Percentiles rank a stretch among this genome's conserved stretches.
These are phyloP conservation scores for Agrochola circellaris DNA, from an alignment of 2,888 invertebrate genomes.

Conservation along the genomic window DNA sequence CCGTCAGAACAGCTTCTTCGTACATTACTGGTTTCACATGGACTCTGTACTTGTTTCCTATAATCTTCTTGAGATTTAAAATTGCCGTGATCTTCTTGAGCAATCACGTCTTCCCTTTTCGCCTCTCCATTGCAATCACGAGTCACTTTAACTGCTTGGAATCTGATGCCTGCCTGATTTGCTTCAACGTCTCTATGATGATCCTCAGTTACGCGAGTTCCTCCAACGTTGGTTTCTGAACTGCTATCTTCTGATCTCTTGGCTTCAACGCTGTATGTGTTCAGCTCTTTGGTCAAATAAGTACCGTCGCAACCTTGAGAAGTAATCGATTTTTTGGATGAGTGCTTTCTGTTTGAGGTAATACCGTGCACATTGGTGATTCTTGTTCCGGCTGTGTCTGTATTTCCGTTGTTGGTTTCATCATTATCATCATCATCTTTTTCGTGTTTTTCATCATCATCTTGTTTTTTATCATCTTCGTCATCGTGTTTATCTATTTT, in stretches of 20 bases:
- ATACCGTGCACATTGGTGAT: neutral
- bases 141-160: neutral
- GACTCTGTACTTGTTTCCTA: neutral
- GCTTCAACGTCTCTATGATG: neutral
- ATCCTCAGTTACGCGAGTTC: neutral
- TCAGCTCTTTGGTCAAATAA: neutral
- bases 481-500: too few relatives aligned
- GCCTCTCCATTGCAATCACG: neutral
- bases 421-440: too few relatives aligned
- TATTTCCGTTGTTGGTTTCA: neutral
- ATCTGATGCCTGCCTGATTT: neutral
- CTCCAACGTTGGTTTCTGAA: neutral
- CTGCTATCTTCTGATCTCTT: neutral
- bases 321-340: neutral
- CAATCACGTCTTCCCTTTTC: neutral
- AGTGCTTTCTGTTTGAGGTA: fast-evolving
- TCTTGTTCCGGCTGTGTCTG: neutral
- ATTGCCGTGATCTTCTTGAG: neutral
- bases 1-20: fast-evolving
- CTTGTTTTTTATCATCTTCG: too few relatives aligned
- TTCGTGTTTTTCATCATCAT: too few relatives aligned
- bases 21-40: neutral
- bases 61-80: neutral
- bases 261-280: neutral
- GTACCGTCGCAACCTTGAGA: neutral